Evolutionary conservation across 2,888 invertebrate genomes (phyloP).

Genomic region (Drosophila pseudotakahashii): DNA sequence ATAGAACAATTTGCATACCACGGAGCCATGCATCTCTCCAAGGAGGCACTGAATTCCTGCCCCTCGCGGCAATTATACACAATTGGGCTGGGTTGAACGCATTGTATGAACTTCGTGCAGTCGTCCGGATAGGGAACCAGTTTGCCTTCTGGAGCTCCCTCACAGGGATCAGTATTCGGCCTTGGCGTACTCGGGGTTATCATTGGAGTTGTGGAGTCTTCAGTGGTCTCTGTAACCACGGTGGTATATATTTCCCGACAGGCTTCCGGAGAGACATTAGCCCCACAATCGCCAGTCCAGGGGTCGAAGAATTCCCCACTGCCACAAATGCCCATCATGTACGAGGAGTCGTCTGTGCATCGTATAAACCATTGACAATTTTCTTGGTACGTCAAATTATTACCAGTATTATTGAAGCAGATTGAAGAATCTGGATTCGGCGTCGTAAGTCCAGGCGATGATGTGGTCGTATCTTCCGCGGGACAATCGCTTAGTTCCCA

Average conservation of each 20-base stretch:
- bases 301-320: slow-evolving; percentile 79
- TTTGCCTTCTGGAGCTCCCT: slow-evolving; percentile 25
- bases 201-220: background rate
- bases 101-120: slow-evolving; percentile 58
- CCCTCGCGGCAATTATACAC: slow-evolving; percentile 45
- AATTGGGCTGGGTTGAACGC: slow-evolving; percentile 21
- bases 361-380: slow-evolving; percentile 62
- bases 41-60: slow-evolving; percentile 55
- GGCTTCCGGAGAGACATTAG: slow-evolving; percentile 45
- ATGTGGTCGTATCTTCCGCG: slow-evolving; percentile 68
- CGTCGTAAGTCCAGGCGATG: slow-evolving; percentile 19
- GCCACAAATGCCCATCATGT: slow-evolving; percentile 85
- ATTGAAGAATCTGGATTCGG: slow-evolving; percentile 21
- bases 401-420: slow-evolving; percentile 28
- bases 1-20: slow-evolving; percentile 56
- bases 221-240: slow-evolving; percentile 10
- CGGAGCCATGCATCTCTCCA: slow-evolving; percentile 62
- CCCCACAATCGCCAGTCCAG: slow-evolving; percentile 45
- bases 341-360: slow-evolving; percentile 62
- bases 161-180: slow-evolving; percentile 43
- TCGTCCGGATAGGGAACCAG: slow-evolving; percentile 62
- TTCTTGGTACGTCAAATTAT: slow-evolving; percentile 43
- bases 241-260: slow-evolving; percentile 35
- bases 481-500: slow-evolving; percentile 74
- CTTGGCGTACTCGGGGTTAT: slow-evolving; percentile 15